Evolutionary conservation across 2,888 invertebrate genomes (phyloP), one percentile per base, ranked within the genome.

Genomic region (Pecten maximus): DNA sequence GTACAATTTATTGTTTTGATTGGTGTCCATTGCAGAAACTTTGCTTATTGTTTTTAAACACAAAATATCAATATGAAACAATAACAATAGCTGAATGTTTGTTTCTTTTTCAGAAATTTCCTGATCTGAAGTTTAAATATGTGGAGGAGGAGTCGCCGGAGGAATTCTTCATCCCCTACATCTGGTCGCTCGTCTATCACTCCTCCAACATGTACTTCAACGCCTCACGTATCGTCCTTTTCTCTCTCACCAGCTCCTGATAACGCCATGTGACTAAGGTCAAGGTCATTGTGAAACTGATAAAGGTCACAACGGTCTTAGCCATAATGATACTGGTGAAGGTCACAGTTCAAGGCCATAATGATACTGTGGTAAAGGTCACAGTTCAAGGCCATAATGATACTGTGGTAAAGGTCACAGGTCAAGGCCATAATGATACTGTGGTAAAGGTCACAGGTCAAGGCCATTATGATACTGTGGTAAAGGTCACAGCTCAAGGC

Each of bases 121-220:
- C 99, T 0, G 99, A 99, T 96, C 97, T 99, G 88, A 99, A 99
- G 97, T 99, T 99, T 97, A 99, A 99, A 94, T 99, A 99, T 96
- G 99, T 99, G 0, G 99, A 99, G 97, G 99, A 99, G 97, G 99
- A 99, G 93, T 98, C 98, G 91, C 99, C 99, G 0, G 99, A 99
- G 97, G 99, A 99, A 96, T 99, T 99, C 97, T 99, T 99, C 97
- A 99, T 99, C 94, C 99, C 99, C 0, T 99, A 99, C 97, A 98
- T 99, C 40, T 99, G 99, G 99, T 98, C 98, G 3, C 97, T 99
- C 90, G 98, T 99, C 50, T 97, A 97, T 92, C 97, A 97, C 91
- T 97, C 97, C 87, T 97, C 97, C 0, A 97, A 97, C 90, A 96
- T 98, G 87, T 97, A 97, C 95, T 98, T 96, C 93, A 96, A 96